Base-by-base conservation (phyloP, 2,888 invertebrate species). In the Athalia cordata region DNA sequence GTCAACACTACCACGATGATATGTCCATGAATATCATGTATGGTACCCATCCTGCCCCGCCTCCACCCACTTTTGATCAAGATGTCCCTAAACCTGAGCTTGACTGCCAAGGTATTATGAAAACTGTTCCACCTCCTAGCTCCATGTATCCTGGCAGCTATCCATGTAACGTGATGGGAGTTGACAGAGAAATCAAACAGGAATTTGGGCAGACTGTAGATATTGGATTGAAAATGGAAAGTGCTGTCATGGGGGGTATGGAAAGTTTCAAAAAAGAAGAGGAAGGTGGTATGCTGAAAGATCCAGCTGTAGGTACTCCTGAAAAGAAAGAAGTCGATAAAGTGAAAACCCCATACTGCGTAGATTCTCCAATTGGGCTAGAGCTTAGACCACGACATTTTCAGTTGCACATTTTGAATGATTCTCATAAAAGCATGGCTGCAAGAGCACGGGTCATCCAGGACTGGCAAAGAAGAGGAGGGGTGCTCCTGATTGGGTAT, bases 401-500 rank as follows among this genome's bases (percentile, higher is more conserved):
- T 88, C 95, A 95, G 67, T 93, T 99, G 5, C 97, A 95, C 87
- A 95, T 98, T 9, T 92, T 99, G 66, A 99, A 98, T 86, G 99
- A 99, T 89, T 95, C 96, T 81, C 97, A 97, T 86, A 99, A 99
- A 91, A 97, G 97, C 0, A 93, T 98, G 85, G 94, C 94, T 66
- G 96, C 98, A 79, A 92, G 99, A 74, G 95, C 97, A 3, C 95
- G 95, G 92, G 97, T 98, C 79, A 94, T 96, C 59, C 93, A 94
- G 86, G 95, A 96, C 78, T 99, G 99, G 99, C 93, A 94, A 59
- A 93, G 93, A 57, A 93, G 94, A 7, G 99, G 99, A 5, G 99
- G 99, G 1, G 98, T 99, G 0, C 92, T 99, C 57, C 92, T 99
- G 84, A 97, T 99, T 88, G 99, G 99, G 1, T 99, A 99, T 89